Percentiles rank a stretch among this genome's conserved stretches.
Evolutionary conservation across 2,888 invertebrate species (phyloP).

Genomic region (Megastigmus dorsalis): DNA sequence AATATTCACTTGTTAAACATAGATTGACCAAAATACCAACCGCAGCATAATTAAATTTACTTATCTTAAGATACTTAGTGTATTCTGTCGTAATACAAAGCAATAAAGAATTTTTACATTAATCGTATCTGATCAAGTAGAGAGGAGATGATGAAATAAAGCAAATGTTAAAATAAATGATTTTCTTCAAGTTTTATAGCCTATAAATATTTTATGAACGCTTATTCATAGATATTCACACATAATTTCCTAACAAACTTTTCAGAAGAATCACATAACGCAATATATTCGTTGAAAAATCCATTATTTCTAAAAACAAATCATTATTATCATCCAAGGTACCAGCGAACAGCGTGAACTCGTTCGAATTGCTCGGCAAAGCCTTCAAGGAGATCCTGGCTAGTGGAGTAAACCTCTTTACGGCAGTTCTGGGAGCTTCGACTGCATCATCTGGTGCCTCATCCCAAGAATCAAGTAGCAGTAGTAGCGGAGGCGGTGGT

Average conservation of each 20-base stretch:
- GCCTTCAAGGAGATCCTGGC: conserved; percentile 68
- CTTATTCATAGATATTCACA: not conserved
- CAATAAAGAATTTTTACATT: too few relatives aligned
- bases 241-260: not conserved
- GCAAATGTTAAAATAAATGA: not conserved
- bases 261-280: too few relatives aligned
- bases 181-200: conserved; percentile 11
- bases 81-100: too few relatives aligned
- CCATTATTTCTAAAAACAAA: conserved; percentile 31
- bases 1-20: too few relatives aligned
- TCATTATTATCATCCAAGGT: conserved; percentile 53
- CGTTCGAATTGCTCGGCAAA: conserved; percentile 60
- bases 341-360: conserved; percentile 63
- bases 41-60: too few relatives aligned
- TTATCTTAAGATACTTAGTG: too few relatives aligned
- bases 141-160: too few relatives aligned
- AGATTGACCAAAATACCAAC: too few relatives aligned
- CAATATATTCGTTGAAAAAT: too few relatives aligned
- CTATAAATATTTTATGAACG: not conserved
- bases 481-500: not conserved
- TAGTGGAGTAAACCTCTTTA: conserved; percentile 63
- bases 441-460: conserved; percentile 67
- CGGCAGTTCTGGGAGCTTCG: conserved; percentile 63
- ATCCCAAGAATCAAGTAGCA: conserved; percentile 49
- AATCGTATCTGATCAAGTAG: too few relatives aligned